These are phyloP conservation scores for Aphis gossypii DNA, from an alignment of 1,140 invertebrate genomes.

Conservation along the genomic window DNA sequence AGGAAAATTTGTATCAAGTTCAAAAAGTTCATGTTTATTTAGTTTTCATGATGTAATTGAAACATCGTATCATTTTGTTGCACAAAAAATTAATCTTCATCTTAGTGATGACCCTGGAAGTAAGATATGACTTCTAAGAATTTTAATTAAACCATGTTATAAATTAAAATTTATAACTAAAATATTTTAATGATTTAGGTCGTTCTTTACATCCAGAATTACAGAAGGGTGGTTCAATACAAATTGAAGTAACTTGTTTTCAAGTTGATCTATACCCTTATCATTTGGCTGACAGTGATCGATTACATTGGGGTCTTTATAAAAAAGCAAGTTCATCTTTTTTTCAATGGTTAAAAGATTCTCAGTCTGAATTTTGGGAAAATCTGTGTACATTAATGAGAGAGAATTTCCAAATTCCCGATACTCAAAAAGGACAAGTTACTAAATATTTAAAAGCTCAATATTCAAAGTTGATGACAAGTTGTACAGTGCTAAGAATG, in stretches of 20 bases:
- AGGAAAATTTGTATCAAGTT: conserved; percentile 65
- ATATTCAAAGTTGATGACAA: conserved; percentile 87
- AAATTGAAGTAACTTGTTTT: conserved; percentile 87
- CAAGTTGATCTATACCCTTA: conserved; percentile 97
- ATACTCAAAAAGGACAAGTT: conserved; percentile 51
- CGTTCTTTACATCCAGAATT: conserved; percentile 83
- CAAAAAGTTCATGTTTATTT: conserved; percentile 75
- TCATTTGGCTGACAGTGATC: conserved; percentile 85
- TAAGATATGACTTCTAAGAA: conserved; percentile 65
- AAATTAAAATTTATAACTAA: conserved; percentile 17
- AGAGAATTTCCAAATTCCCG: conserved; percentile 41
- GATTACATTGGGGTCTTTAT: conserved; percentile 85
- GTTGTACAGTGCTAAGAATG: conserved; percentile 87
- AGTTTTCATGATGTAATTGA: conserved; percentile 91
- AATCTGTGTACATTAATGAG: conserved; percentile 58
- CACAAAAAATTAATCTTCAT: conserved; percentile 93
- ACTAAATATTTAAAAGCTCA: conserved; percentile 66
- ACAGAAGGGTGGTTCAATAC: conserved; percentile 90
- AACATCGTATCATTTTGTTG: conserved; percentile 96
- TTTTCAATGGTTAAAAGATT: conserved; percentile 77
- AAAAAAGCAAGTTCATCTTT: conserved; percentile 74
- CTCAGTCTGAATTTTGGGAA: conserved; percentile 73
- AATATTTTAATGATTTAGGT: conserved; percentile 66
- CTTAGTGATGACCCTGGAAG: conserved; percentile 94
- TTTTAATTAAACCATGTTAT: neutral